Conservation (phyloP, 2,888 invertebrate genomes). For the Agriopis leucophaearia region DNA sequence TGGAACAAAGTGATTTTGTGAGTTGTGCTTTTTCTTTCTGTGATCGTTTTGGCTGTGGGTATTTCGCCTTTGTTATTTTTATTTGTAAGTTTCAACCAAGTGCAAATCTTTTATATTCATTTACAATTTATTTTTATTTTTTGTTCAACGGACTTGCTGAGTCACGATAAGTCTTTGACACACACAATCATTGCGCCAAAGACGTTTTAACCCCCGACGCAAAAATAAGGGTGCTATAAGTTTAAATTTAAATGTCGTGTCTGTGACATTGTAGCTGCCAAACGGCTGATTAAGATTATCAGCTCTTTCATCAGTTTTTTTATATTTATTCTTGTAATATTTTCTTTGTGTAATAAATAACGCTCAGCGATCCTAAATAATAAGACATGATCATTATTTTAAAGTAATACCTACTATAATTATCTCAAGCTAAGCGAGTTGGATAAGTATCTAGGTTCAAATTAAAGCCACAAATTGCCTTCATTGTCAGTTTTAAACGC, state of each 20-base stretch:
- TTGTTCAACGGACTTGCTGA: neutral
- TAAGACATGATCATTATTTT: neutral
- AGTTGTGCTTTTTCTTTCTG: conserved; percentile 14
- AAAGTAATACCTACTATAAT: neutral
- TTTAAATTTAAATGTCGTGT: no score
- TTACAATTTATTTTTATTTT: neutral
- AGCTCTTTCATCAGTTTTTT: no score
- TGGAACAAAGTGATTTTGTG: conserved; percentile 11
- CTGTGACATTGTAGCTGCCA: no score
- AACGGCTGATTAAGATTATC: no score
- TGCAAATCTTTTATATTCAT: conserved; percentile 8
- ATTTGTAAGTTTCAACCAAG: neutral
- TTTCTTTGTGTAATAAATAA: no score
- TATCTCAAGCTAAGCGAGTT: neutral
- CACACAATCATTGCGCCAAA: neutral
- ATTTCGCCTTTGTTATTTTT: conserved; percentile 6
- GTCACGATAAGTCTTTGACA: neutral
- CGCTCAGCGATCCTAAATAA: neutral
- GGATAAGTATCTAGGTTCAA: conserved; percentile 7
- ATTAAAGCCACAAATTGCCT: conserved; percentile 21
- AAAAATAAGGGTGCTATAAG: no score
- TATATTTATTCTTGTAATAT: no score
- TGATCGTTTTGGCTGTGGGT: neutral
- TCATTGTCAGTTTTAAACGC: conserved; percentile 15
- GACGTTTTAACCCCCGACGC: no score